A percentile compares a stretch with the other conserved stretches of the same genome.
Evolutionary conservation across 2,888 invertebrate species (phyloP).

Genomic region (Cosmia pyralina): DNA sequence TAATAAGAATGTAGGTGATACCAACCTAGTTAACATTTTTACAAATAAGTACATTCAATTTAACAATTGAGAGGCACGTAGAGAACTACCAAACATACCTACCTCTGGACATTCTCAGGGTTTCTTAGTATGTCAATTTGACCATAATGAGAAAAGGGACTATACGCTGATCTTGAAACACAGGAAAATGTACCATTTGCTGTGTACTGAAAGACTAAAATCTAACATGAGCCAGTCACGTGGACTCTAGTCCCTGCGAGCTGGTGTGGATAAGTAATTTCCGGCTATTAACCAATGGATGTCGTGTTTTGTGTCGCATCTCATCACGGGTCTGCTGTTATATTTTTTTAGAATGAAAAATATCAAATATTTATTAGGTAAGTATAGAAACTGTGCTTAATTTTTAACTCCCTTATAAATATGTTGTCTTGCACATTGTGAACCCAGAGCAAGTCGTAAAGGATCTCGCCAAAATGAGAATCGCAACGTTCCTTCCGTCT

Average conservation of each 20-base stretch:
- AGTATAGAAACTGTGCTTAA: neutral
- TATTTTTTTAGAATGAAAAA: conserved; percentile 29
- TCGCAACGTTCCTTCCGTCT: no score
- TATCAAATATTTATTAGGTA: neutral
- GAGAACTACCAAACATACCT: conserved; percentile 19
- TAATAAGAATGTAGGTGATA: neutral
- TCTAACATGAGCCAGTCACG: conserved; percentile 17
- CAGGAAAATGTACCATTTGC: conserved; percentile 44
- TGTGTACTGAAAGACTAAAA: conserved; percentile 33
- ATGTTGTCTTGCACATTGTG: no score
- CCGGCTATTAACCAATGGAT: conserved; percentile 64
- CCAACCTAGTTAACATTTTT: neutral
- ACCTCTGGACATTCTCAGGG: conserved; percentile 45
- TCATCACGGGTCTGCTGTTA: conserved; percentile 33
- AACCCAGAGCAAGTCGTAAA: neutral
- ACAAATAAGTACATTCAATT: conserved; percentile 65
- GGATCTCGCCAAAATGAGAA: no score
- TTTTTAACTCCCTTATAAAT: neutral
- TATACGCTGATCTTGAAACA: conserved; percentile 24
- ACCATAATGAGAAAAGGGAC: conserved; percentile 29
- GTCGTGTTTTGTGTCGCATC: conserved; percentile 52
- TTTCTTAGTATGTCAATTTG: conserved; percentile 59
- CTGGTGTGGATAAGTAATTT: conserved; percentile 64
- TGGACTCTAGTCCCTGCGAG: conserved; percentile 46
- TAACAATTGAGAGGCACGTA: conserved; percentile 67